Base-by-base conservation (phyloP, 2,797 vertebrate species). In the Crax fasciolata region DNA sequence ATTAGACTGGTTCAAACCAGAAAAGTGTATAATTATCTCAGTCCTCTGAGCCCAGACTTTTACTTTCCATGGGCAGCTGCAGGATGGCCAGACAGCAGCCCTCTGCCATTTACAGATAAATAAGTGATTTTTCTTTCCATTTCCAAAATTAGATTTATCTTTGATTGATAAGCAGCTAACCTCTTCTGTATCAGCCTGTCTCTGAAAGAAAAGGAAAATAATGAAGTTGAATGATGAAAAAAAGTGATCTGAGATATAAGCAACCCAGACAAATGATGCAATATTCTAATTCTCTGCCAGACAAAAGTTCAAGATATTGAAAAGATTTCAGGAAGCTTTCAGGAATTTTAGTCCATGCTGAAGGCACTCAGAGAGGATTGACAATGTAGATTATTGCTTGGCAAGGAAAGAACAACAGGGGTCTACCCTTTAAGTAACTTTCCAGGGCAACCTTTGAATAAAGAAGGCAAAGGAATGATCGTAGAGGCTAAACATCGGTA, bases 1-100 rank as follows among this genome's bases (percentile, higher is more conserved):
- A 70, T 88, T 70, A 87, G 51, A 84, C 51, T 78, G 62, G 25
- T 94, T 84, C 58, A 88, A 84, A 84, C 7, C 46, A 95, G 73
- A 89, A 84, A 8, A 62, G 30, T n/a, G 63, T 90, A 38, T 38
- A 78, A 78, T 86, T 93, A 84, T 79, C 74, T 28, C 84, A 71
- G 65, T 62, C 23, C 35, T 94, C 65, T 75, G 65, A 90, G 25
- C 23, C 35, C 68, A 94, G 57, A 62, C 23, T 84, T 83, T 68
- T 54, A 38, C 38, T 87, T 91, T 86, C 55, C 30, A n/a, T 35
- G 49, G 78, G 66, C 78, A 90, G 78, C 38, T 93, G 77, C 30
- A 77, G 15, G 23, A 83, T 8, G 80, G 20, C 30, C 73, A 80
- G 55, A 63, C 51, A 90, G 52, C 17, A 9, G 2, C 48, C 84